Evolutionary conservation across 1,140 invertebrate species (phyloP).

Genomic region (Argopecten irradians): DNA sequence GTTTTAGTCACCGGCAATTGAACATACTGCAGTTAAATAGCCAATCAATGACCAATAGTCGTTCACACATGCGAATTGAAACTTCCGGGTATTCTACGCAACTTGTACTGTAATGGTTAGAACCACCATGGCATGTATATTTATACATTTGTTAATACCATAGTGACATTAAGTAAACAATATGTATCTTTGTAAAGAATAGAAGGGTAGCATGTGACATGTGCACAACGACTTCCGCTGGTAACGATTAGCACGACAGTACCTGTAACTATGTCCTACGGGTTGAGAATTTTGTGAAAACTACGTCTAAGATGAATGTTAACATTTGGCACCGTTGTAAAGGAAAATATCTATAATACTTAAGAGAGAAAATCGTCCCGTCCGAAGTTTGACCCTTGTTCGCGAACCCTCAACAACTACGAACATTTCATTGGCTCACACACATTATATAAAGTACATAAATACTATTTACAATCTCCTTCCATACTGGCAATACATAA

Average conservation of each 20-base stretch:
- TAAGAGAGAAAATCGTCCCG: not conserved
- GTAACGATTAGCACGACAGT: not conserved
- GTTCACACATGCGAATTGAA: not conserved
- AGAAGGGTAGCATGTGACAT: not conserved
- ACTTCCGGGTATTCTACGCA: not conserved
- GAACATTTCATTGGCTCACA: not conserved
- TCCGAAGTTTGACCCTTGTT: not conserved
- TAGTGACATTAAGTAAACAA: no score
- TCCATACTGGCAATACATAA: not conserved
- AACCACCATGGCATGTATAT: no score
- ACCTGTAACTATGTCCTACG: not conserved
- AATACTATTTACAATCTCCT: not conserved
- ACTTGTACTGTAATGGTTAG: no score
- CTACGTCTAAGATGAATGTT: not conserved
- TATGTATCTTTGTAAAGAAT: no score
- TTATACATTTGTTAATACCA: no score
- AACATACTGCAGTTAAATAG: no score
- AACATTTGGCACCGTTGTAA: not conserved
- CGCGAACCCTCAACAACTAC: not conserved
- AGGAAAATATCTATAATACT: not conserved
- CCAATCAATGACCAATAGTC: not conserved
- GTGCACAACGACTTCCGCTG: not conserved
- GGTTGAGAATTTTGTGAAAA: not conserved
- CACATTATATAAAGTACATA: not conserved
- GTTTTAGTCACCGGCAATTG: no score